Conservation (phyloP, 2,113 vertebrate genomes). For the Zingel zingel region DNA sequence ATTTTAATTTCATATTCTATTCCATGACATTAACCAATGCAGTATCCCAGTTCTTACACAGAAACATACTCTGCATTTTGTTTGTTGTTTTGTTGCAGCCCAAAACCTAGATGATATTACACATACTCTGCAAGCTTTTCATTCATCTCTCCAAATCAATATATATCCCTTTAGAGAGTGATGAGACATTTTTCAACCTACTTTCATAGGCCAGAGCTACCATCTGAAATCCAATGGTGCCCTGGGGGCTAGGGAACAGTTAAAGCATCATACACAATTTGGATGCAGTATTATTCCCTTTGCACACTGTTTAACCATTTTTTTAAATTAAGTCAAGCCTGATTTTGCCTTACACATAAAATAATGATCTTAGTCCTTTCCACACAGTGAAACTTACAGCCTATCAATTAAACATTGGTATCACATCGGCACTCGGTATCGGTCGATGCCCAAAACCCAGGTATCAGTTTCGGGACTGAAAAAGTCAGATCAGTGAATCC, state of each 20-base stretch:
- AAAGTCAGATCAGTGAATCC: too few relatives aligned
- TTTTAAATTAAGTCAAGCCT: too few relatives aligned
- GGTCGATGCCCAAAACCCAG: too few relatives aligned
- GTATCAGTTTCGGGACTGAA: too few relatives aligned
- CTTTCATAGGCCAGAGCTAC: conserved; percentile 36
- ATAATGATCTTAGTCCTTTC: too few relatives aligned
- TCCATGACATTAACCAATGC: conserved; percentile 17
- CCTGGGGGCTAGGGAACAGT: background rate
- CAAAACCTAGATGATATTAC: conserved; percentile 30
- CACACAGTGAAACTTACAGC: too few relatives aligned
- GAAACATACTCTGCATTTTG: conserved; percentile 14
- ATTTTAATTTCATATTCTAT: conserved; percentile 14
- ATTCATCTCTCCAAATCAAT: conserved; percentile 54
- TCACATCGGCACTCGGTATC: too few relatives aligned
- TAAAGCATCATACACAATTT: conserved; percentile 14
- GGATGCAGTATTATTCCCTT: conserved; percentile 15
- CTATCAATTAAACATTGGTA: too few relatives aligned
- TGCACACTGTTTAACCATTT: background rate
- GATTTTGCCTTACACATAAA: too few relatives aligned
- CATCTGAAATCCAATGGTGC: conserved; percentile 42
- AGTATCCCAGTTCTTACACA: background rate
- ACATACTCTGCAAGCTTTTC: conserved; percentile 35
- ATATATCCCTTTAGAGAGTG: conserved; percentile 40
- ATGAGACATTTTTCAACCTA: conserved; percentile 57
- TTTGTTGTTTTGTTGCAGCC: conserved; percentile 30